Evolutionary conservation across 2,113 vertebrate genomes (phyloP).

Genomic region (Phalacrocorax pelagicus): DNA sequence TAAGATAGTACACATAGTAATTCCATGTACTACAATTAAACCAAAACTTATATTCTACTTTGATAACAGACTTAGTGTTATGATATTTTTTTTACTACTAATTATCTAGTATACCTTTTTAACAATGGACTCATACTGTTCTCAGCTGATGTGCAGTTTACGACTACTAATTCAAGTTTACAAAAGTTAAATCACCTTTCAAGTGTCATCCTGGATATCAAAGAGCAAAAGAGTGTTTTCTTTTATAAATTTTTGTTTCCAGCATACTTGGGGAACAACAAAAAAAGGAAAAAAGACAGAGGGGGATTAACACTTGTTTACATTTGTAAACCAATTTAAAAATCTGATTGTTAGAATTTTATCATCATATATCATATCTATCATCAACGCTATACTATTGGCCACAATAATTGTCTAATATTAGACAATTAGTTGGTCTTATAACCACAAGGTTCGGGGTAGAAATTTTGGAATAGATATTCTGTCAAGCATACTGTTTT

Average conservation of each 20-base stretch:
- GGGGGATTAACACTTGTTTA: background rate
- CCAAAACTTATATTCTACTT: background rate
- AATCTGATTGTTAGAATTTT: background rate
- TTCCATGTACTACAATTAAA: background rate
- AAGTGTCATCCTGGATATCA: background rate
- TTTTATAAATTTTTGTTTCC: background rate
- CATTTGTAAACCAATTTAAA: background rate
- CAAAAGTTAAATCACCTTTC: background rate
- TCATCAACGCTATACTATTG: background rate
- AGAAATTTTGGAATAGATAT: background rate
- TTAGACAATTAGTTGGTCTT: background rate
- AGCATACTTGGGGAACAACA: background rate
- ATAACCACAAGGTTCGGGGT: background rate
- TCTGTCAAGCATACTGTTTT: background rate
- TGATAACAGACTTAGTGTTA: background rate
- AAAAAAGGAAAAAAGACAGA: too few relatives aligned
- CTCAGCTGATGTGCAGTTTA: background rate
- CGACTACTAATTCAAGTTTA: background rate
- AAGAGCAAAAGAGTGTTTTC: background rate
- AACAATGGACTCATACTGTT: background rate
- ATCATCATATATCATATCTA: background rate
- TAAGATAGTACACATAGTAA: background rate
- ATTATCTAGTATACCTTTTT: background rate
- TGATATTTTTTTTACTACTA: background rate
- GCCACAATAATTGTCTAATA: background rate